Evolutionary conservation across 1,140 invertebrate species (phyloP), one percentile per base, ranked within the genome.

Genomic region (Ctenoplectra terminalis): DNA sequence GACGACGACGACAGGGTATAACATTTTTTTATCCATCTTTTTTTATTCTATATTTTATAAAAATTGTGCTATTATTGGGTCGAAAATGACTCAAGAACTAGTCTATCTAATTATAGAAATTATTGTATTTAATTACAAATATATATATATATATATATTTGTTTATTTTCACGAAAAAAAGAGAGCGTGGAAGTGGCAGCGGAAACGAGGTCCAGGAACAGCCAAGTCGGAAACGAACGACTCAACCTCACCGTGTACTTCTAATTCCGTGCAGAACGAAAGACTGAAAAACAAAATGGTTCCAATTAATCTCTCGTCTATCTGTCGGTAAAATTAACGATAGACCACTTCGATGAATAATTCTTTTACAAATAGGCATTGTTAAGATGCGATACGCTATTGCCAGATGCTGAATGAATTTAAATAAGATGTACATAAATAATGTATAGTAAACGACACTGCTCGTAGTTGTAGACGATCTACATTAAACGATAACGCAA

Each of bases 1-100:
- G 95, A 96, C 85, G 96, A 97, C 89, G 96, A 96, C 54, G 94
- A 94, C 40, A 9, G 40, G 4, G 40, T n/a, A n/a, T n/a, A n/a
- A n/a, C n/a, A n/a, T n/a, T n/a, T n/a, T n/a, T n/a, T n/a, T n/a
- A n/a, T n/a, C n/a, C n/a, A n/a, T n/a, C n/a, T n/a, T n/a, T n/a
- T n/a, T n/a, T n/a, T n/a, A n/a, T n/a, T n/a, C n/a, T n/a, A n/a
- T n/a, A n/a, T n/a, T n/a, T n/a, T n/a, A n/a, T n/a, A n/a, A n/a
- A n/a, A n/a, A n/a, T n/a, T n/a, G n/a, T n/a, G n/a, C n/a, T n/a
- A n/a, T n/a, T n/a, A n/a, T n/a, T n/a, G n/a, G n/a, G n/a, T n/a
- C n/a, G n/a, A n/a, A n/a, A n/a, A n/a, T n/a, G n/a, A n/a, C n/a
- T n/a, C n/a, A n/a, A n/a, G n/a, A n/a, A n/a, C n/a, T n/a, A n/a